Evolutionary conservation across 2,888 invertebrate species (phyloP), one percentile per base, ranked within the genome.

Genomic region (Altica lythri): DNA sequence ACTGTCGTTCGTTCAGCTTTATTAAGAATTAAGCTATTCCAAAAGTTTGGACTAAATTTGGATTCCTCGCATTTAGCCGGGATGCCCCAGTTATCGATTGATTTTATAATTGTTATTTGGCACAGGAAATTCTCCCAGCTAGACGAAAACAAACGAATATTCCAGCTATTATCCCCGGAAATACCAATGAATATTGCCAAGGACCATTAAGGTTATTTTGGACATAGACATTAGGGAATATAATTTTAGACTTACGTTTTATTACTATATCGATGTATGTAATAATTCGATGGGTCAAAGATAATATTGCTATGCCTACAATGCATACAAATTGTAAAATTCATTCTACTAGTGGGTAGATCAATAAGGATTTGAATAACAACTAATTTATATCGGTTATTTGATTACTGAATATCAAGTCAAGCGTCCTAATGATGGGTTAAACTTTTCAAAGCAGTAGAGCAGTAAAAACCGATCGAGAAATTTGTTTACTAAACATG

Each of bases 51-150:
- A 6, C 19, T 18, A 19, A 12, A 18, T 37, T 38, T 12, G 38
- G 19, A 38, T 13, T 19, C 32, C 19, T 19, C 16, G 47, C 19
- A 35, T 29, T n/a, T 12, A 18, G 37, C 29, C 19, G 10, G 18
- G 37, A 30, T 19, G 38, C 17, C 29, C 40, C 25, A 30, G 16
- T 34, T 50, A 51, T 52, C 22, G 45, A 46, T 40, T 30, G 38
- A 38, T 52, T 30, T 22, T 34, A 43, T 17, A 32, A 46, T 38
- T 10, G 25, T 40, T 25, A 16, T 52, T 52, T 45, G 44, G 51
- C 22, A 43, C 35, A 44, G 44, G 37, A 2, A 32, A 38, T 13
- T 38, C 9, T n/a, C 2, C 38, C 38, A 38, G 19, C 38, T 38
- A 38, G 38, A 38, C 38, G 38, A 13, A 35, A 35, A 35, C 16